phyloP scores from a whole-genome alignment of 2,797 vertebrate species.

The Xyrichtys novacula region DNA sequence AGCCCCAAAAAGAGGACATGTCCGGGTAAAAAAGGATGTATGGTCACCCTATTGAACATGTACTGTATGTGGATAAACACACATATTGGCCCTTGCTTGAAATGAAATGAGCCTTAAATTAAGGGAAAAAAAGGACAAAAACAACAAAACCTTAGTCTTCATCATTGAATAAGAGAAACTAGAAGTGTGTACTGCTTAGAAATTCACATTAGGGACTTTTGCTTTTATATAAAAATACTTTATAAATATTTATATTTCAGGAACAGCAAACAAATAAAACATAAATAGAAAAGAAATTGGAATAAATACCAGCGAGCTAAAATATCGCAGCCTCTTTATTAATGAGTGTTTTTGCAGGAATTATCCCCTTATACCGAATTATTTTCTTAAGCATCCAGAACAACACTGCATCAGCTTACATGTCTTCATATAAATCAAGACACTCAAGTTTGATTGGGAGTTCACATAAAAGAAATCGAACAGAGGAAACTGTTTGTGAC shows the following conservation, averaged over 20 bases:
- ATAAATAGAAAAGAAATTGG: background rate
- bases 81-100: too few species aligned
- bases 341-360: slow-evolving; percentile 17
- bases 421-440: slow-evolving; percentile 17
- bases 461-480: slow-evolving; percentile 3
- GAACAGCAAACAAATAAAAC: slow-evolving; percentile 22
- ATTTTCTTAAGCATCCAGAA: slow-evolving; percentile 42
- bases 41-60: too few species aligned
- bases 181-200: background rate
- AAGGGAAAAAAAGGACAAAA: too few species aligned
- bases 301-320: background rate
- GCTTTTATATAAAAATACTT: slow-evolving; percentile 15
- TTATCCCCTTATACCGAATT: background rate
- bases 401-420: slow-evolving; percentile 21
- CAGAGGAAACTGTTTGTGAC: background rate
- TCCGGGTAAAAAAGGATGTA: too few species aligned
- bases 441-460: background rate
- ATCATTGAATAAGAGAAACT: background rate
- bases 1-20: too few species aligned
- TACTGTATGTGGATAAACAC: too few species aligned
- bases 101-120: too few species aligned
- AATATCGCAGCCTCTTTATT: slow-evolving; percentile 7
- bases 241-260: slow-evolving; percentile 22
- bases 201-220: slow-evolving; percentile 4
- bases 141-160: too few species aligned